phyloP scores from a whole-genome alignment of 2,113 vertebrate species.

The Malurus elegans region DNA sequence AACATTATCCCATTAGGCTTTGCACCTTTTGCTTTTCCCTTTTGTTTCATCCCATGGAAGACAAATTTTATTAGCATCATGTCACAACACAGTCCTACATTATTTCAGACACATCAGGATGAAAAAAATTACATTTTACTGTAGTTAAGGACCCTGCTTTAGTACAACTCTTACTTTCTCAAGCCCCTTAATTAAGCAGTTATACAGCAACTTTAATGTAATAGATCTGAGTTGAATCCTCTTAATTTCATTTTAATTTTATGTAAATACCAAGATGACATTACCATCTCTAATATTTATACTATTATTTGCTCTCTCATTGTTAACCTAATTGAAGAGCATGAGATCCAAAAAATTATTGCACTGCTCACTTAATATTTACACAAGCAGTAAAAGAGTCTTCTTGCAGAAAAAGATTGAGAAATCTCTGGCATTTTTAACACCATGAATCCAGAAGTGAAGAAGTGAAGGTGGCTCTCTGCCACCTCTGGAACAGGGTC shows the following conservation, averaged over 20 bases:
- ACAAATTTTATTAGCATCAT: not conserved
- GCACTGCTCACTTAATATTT: not conserved
- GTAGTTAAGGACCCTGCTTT: not conserved
- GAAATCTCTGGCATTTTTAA: not conserved
- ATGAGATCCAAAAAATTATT: not conserved
- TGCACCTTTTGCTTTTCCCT: not conserved
- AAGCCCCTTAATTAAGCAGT: not conserved
- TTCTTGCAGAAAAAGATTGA: not conserved
- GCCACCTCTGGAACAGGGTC: not conserved
- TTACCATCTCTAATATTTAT: not conserved
- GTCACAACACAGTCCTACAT: accelerated
- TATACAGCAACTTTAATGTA: not conserved
- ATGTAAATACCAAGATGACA: not conserved
- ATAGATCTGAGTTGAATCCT: not conserved
- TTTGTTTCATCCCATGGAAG: not conserved
- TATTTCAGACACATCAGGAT: not conserved
- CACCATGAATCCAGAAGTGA: not conserved
- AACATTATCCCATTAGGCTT: not conserved
- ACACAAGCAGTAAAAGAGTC: not conserved
- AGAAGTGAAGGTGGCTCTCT: not conserved
- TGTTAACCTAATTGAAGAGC: not conserved
- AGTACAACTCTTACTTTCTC: not conserved
- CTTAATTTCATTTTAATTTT: not conserved
- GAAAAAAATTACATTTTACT: not conserved
- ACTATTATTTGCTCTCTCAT: not conserved